Base-by-base conservation (phyloP, 2,797 vertebrate species). In the Tenualosa ilisha region DNA sequence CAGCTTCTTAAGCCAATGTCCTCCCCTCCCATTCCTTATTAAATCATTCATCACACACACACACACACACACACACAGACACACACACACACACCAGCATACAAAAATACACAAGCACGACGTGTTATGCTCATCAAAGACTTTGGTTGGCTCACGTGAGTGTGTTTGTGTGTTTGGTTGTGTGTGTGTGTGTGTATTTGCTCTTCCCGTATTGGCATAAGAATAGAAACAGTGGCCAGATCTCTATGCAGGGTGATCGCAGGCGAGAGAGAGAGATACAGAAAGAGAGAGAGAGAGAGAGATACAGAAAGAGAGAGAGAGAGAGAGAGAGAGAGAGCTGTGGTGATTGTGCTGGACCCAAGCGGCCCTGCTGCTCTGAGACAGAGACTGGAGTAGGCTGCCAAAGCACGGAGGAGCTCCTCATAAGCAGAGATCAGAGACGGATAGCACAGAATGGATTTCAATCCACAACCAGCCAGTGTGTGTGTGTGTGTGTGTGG, bases 111-210 rank as follows among this genome's bases (percentile, higher is more conserved):
- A 7, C 59, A 61, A 17, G 20, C 59, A 61, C 20, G 7, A 4
- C 7, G 46, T 43, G 37, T 40, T 26, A 75, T 37, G 31, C 31
- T 31, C 2, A 31, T 65, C 61, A 65, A 65, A 54, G 13, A 11
- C 51, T 15, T 53, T 53, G 51, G 51, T 53, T 6, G 9, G 51
- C 51, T 59, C 56, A 59, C 56, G 5, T 68, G 24, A 6, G 26
- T 31, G 7, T 31, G 26, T 68, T 24, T 13, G 26, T 31, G 7
- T 31, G 26, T 68, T 24, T 13, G 63, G 13, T 24, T 68, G 24
- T 31, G 26, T 68, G 63, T 31, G 63, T 68, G 63, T 68, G 63
- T 68, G 63, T 68, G 63, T 68, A 9, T 63, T 26, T 63, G n/a
- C 24, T 24, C 61, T 26, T 65, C 24, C 1, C n/a, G 2, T n/a